A percentile compares a stretch with the other conserved stretches of the same genome.
Evolutionary conservation across 2,797 vertebrate genomes (phyloP).

Genomic region (Lithobates sylvaticus): DNA sequence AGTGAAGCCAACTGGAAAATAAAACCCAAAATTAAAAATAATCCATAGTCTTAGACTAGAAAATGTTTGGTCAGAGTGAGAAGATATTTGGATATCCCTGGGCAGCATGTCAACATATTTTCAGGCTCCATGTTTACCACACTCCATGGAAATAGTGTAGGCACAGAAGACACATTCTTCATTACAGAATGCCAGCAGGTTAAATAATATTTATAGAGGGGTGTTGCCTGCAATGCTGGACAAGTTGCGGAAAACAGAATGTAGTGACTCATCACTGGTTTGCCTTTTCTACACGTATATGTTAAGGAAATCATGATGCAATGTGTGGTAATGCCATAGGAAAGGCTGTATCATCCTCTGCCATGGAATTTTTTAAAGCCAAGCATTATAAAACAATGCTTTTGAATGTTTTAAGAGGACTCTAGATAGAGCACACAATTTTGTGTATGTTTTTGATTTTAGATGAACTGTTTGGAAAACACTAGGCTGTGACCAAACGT

Average conservation of each 20-base stretch:
- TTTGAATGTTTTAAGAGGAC: neutral
- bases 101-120: neutral
- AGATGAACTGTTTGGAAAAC: too few species aligned
- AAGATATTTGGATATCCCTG: neutral
- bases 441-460: neutral
- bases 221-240: slow-evolving; percentile 22
- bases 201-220: slow-evolving; percentile 39
- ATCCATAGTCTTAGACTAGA: neutral
- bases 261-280: slow-evolving; percentile 31
- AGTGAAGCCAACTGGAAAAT: neutral
- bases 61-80: neutral
- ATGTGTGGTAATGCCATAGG: slow-evolving; percentile 34
- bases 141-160: slow-evolving; percentile 32
- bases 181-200: neutral
- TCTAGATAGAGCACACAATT: neutral
- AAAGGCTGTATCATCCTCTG: slow-evolving; percentile 21
- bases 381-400: neutral
- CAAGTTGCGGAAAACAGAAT: slow-evolving; percentile 30
- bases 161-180: neutral
- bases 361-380: neutral
- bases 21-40: slow-evolving; percentile 5
- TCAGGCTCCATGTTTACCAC: neutral
- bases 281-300: slow-evolving; percentile 21
- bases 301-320: slow-evolving; percentile 30
- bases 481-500: neutral